Evolutionary conservation across 2,113 vertebrate genomes (phyloP).

Genomic region (Choloepus hoffmanni): DNA sequence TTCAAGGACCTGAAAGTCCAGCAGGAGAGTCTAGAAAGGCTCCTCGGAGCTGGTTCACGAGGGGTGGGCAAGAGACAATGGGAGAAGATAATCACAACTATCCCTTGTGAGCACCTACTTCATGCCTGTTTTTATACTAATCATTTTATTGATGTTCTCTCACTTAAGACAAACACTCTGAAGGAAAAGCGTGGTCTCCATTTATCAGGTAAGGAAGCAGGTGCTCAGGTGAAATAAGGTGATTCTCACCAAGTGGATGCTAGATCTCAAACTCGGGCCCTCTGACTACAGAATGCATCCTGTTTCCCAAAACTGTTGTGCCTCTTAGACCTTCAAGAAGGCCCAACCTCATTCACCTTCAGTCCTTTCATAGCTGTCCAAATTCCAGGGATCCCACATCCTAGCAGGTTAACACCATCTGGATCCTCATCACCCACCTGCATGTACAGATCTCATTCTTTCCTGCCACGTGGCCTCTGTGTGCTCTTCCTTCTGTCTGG

Average conservation of each 20-base stretch:
- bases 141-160: neutral
- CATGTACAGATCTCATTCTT: neutral
- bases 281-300: neutral
- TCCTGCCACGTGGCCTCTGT: neutral
- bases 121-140: neutral
- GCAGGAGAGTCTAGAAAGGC: neutral
- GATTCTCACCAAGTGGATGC: neutral
- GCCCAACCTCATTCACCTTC: neutral
- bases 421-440: neutral
- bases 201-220: neutral
- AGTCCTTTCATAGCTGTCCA: neutral
- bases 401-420: neutral
- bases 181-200: neutral
- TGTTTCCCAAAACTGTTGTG: neutral
- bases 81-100: neutral
- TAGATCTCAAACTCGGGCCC: neutral
- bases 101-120: neutral
- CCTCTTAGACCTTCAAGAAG: neutral
- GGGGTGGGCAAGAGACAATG: neutral
- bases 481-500: neutral
- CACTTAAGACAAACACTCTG: neutral
- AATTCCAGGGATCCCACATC: neutral
- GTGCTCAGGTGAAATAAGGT: neutral
- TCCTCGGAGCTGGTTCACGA: neutral
- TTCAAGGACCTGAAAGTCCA: neutral